These are phyloP conservation scores for Mantis religiosa DNA, from an alignment of 2,888 invertebrate species.

Conservation along the genomic window DNA sequence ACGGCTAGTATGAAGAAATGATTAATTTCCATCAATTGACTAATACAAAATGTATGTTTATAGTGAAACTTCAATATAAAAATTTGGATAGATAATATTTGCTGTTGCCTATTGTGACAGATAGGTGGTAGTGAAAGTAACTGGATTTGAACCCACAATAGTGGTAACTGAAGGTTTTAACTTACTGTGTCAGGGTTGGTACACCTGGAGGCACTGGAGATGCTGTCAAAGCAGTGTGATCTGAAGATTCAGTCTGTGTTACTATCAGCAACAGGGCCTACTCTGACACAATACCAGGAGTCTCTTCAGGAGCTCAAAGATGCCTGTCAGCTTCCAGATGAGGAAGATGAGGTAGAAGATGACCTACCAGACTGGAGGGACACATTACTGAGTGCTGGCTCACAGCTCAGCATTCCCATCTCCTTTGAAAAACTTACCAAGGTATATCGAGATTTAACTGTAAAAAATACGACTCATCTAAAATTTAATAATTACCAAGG, in stretches of 20 bases:
- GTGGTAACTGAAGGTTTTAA: not conserved
- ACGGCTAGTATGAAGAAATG: too few relatives aligned
- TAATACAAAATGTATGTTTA: too few relatives aligned
- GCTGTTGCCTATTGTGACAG: too few relatives aligned
- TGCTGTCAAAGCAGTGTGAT: conserved; percentile 77
- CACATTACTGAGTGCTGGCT: conserved; percentile 54
- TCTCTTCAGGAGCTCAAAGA: conserved; percentile 75
- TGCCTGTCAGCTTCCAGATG: conserved; percentile 67
- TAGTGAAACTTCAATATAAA: too few relatives aligned
- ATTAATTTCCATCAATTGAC: too few relatives aligned
- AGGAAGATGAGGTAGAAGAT: conserved; percentile 60
- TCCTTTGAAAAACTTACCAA: conserved; percentile 59
- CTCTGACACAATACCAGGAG: conserved; percentile 65
- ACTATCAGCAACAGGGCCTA: conserved; percentile 53
- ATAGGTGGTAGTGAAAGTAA: too few relatives aligned
- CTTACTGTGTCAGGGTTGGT: conserved; percentile 57
- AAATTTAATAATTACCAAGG: too few relatives aligned
- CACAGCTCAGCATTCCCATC: conserved; percentile 60
- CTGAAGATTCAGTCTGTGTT: conserved; percentile 66
- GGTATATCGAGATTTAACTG: too few relatives aligned
- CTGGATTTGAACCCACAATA: too few relatives aligned
- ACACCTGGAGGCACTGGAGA: conserved; percentile 86
- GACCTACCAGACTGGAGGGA: conserved; percentile 43
- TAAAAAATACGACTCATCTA: too few relatives aligned
- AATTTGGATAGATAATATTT: too few relatives aligned